These are phyloP conservation scores for Drosophila pallidifrons DNA, from an alignment of 1,140 invertebrate genomes.

Conservation along the genomic window DNA sequence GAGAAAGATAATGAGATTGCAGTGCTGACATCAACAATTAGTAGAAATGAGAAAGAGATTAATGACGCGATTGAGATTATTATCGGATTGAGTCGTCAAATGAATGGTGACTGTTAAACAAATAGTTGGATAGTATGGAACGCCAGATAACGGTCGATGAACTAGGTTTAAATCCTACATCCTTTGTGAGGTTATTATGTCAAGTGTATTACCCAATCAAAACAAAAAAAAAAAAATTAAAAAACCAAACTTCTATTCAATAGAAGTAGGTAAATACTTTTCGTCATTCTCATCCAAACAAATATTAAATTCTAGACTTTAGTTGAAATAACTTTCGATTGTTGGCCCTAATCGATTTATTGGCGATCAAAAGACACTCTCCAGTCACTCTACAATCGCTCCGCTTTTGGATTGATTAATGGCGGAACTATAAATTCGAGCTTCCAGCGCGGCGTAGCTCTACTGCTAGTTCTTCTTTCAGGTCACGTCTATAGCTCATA, in stretches of 20 bases:
- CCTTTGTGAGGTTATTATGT: no score
- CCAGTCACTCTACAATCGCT: slow-evolving; percentile 13
- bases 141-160: no score
- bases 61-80: background rate
- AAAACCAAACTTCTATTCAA: no score
- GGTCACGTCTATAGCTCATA: slow-evolving; percentile 74
- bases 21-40: background rate
- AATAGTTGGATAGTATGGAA: no score
- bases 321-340: background rate
- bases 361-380: background rate
- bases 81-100: no score
- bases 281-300: no score
- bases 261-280: no score
- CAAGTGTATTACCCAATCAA: no score
- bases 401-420: slow-evolving; percentile 77
- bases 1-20: background rate
- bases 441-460: slow-evolving; percentile 44
- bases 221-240: no score
- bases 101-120: no score
- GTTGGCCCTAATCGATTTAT: slow-evolving; percentile 1
- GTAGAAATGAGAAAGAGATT: background rate
- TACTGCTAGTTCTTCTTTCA: slow-evolving; percentile 68
- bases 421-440: slow-evolving; percentile 73
- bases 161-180: no score
- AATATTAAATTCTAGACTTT: no score